Evolutionary conservation across 1,140 invertebrate species (phyloP).

Genomic region (Caenorhabditis inopinata): DNA sequence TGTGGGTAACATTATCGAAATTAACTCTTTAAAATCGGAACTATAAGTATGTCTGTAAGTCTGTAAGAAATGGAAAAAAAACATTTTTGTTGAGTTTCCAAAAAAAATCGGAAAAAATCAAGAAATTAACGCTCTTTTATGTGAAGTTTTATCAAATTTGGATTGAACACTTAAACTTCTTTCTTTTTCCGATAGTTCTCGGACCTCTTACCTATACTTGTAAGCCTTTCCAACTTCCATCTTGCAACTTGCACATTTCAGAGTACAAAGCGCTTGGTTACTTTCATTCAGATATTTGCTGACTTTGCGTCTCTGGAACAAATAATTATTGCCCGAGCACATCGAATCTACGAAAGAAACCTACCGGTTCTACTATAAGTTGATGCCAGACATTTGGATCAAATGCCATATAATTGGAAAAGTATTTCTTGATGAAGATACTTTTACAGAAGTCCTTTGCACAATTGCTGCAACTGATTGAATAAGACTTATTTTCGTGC

Average conservation of each 20-base stretch:
- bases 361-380: not conserved
- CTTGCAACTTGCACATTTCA: not conserved
- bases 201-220: not conserved
- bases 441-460: not conserved
- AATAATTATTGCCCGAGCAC: too few relatives aligned
- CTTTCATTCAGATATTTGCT: not conserved
- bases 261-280: not conserved
- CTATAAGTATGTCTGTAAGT: not conserved
- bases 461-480: not conserved
- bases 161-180: too few relatives aligned
- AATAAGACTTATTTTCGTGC: not conserved
- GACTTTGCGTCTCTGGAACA: not conserved
- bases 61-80: not conserved
- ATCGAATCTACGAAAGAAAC: not conserved
- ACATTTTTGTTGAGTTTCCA: too few relatives aligned
- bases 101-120: too few relatives aligned
- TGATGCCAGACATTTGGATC: not conserved
- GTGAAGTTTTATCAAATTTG: too few relatives aligned
- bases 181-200: too few relatives aligned
- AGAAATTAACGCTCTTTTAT: too few relatives aligned
- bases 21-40: too few relatives aligned
- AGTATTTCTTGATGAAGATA: not conserved
- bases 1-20: too few relatives aligned
- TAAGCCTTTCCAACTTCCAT: not conserved
- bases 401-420: not conserved